Percentiles rank a stretch among this genome's conserved stretches.
phyloP scores from a whole-genome alignment of 2,113 vertebrate genomes.

The Callorhinus ursinus region DNA sequence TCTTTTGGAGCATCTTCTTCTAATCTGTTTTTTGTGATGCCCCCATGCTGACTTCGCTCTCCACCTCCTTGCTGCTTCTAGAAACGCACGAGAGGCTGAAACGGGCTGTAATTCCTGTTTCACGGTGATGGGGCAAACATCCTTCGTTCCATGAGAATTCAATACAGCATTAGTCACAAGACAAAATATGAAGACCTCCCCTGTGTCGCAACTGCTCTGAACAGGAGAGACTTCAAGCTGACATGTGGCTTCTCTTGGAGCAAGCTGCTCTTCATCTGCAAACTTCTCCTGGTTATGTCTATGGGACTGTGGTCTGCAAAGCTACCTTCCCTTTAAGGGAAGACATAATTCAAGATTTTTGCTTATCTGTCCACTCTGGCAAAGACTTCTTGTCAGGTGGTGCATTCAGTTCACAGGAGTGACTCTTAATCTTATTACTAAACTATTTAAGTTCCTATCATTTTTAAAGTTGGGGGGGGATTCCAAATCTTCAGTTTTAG shows the following conservation, averaged over 20 bases:
- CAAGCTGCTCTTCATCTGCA: not conserved
- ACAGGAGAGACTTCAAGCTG: not conserved
- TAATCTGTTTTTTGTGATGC: not conserved
- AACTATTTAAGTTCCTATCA: not conserved
- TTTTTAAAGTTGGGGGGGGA: not conserved
- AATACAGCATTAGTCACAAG: not conserved
- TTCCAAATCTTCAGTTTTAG: not conserved
- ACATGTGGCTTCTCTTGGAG: not conserved
- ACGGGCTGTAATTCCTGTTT: not conserved
- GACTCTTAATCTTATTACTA: conserved; percentile 5
- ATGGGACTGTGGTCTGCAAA: not conserved
- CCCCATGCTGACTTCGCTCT: not conserved
- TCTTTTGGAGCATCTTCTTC: not conserved
- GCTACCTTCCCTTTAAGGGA: not conserved
- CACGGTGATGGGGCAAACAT: not conserved
- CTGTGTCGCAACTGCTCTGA: not conserved
- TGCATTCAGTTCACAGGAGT: not conserved
- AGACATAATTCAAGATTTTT: not conserved
- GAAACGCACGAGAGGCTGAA: not conserved
- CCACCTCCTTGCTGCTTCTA: not conserved
- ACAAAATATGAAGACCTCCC: not conserved
- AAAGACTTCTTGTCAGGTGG: not conserved
- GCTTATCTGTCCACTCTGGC: not conserved
- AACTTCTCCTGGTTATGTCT: not conserved
- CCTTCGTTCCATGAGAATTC: not conserved